phyloP scores from a whole-genome alignment of 2,797 vertebrate genomes.

The Sparus aurata region DNA sequence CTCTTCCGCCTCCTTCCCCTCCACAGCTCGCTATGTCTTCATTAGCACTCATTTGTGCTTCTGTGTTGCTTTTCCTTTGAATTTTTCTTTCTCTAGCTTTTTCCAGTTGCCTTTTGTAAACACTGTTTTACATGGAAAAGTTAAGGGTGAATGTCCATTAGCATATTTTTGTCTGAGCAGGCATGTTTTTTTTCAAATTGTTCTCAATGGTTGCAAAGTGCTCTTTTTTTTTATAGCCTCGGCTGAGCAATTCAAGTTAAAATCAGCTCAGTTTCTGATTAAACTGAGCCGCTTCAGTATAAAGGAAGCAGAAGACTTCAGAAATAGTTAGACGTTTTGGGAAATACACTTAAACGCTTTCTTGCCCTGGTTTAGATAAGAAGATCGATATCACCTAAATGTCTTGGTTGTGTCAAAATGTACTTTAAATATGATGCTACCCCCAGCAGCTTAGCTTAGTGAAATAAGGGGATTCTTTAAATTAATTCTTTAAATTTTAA shows the following conservation, averaged over 20 bases:
- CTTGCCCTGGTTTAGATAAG: neutral
- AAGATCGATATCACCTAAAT: neutral
- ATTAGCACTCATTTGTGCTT: slow-evolving; percentile 74
- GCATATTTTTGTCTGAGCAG: slow-evolving; percentile 25
- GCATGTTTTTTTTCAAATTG: slow-evolving; percentile 25
- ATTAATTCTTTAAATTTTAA: too few relatives aligned
- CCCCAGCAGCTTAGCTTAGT: neutral
- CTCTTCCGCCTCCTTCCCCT: slow-evolving; percentile 26
- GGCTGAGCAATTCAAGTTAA: slow-evolving; percentile 22
- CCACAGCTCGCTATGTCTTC: slow-evolving; percentile 70
- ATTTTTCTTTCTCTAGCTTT: slow-evolving; percentile 17
- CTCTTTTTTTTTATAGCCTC: slow-evolving; percentile 24
- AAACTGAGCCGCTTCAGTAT: neutral
- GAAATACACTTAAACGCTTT: neutral
- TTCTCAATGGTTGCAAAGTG: slow-evolving; percentile 28
- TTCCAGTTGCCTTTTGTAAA: slow-evolving; percentile 24
- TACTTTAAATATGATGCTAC: slow-evolving; percentile 14
- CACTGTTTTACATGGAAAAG: slow-evolving; percentile 25
- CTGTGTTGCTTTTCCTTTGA: slow-evolving; percentile 39
- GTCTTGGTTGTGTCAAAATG: neutral
- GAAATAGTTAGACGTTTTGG: slow-evolving; percentile 1
- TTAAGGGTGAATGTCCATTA: slow-evolving; percentile 22
- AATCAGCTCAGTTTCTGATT: slow-evolving; percentile 28
- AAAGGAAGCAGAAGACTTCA: slow-evolving; percentile 11
- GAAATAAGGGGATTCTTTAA: neutral